Evolutionary conservation across 2,888 invertebrate genomes (phyloP).

Genomic region (Eledona agricola): DNA sequence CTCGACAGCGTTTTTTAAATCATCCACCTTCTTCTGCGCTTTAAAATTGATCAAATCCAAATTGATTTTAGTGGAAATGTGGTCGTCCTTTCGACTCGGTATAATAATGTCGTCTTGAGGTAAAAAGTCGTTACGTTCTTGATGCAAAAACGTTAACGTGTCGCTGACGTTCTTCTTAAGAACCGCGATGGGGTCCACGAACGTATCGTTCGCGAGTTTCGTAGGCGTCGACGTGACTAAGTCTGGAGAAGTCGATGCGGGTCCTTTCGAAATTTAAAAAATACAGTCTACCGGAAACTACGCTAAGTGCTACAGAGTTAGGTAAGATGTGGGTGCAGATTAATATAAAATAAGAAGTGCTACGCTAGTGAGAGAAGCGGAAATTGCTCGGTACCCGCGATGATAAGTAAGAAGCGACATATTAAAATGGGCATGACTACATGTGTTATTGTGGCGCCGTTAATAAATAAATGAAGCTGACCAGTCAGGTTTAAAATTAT

Average conservation of each 20-base stretch:
- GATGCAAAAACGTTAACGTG: conserved; percentile 60
- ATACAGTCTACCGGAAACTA: conserved; percentile 46
- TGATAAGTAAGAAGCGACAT: conserved; percentile 42
- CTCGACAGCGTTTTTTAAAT: conserved; percentile 45
- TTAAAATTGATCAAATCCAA: conserved; percentile 52
- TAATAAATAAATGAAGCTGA: conserved; percentile 4
- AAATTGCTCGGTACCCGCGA: too few species aligned
- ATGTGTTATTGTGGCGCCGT: conserved; percentile 39
- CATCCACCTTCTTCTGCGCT: conserved; percentile 44
- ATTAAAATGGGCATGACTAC: conserved; percentile 60
- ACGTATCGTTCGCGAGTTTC: conserved; percentile 28
- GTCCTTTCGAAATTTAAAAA: conserved; percentile 50
- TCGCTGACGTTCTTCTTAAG: conserved; percentile 59
- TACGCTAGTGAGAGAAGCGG: too few species aligned
- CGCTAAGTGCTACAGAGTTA: conserved; percentile 41
- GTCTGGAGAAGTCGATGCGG: conserved; percentile 41
- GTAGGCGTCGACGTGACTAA: conserved; percentile 51
- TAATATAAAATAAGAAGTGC: conserved; percentile 39
- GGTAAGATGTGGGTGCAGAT: conserved; percentile 41
- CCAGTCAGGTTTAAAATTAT: neutral
- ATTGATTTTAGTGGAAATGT: conserved; percentile 57
- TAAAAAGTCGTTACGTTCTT: conserved; percentile 61
- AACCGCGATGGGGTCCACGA: conserved; percentile 50
- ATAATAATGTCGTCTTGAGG: conserved; percentile 60
- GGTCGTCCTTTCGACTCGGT: conserved; percentile 60